Conservation (phyloP, 2,113 vertebrate genomes). For the Taurulus bubalis region DNA sequence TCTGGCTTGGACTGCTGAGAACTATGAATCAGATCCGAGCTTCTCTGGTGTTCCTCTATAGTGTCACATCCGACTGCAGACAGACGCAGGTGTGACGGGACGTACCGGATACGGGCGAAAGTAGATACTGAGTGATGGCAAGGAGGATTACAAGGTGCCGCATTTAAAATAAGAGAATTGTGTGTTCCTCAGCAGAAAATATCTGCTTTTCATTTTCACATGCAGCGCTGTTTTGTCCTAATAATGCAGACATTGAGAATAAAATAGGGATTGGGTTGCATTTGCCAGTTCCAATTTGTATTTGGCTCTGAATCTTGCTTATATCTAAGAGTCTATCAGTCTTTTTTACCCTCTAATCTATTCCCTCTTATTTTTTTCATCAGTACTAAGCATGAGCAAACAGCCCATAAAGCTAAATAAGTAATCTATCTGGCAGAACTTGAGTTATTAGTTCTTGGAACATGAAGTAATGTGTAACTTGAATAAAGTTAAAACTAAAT, state of each 20-base stretch:
- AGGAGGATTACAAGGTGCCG: conserved; percentile 46
- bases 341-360: not conserved
- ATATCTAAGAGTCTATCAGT: not conserved
- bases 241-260: not conserved
- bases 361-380: not conserved
- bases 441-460: not conserved
- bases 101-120: conserved; percentile 51
- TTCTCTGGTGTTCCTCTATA: conserved; percentile 48
- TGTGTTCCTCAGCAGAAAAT: conserved; percentile 18
- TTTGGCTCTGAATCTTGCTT: not conserved
- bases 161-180: conserved; percentile 27
- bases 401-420: not conserved
- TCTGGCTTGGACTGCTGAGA: conserved; percentile 61
- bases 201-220: not conserved
- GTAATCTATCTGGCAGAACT: not conserved
- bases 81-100: conserved; percentile 31
- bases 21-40: conserved; percentile 71
- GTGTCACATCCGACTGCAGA: conserved; percentile 44
- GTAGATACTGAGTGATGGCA: conserved; percentile 54
- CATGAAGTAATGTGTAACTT: not conserved
- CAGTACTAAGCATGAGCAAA: not conserved
- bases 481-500: not conserved
- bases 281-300: not conserved
- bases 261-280: not conserved
- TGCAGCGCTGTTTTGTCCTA: not conserved